Conservation (phyloP, 1,140 invertebrate species). For the Chironomus striatipennis region DNA sequence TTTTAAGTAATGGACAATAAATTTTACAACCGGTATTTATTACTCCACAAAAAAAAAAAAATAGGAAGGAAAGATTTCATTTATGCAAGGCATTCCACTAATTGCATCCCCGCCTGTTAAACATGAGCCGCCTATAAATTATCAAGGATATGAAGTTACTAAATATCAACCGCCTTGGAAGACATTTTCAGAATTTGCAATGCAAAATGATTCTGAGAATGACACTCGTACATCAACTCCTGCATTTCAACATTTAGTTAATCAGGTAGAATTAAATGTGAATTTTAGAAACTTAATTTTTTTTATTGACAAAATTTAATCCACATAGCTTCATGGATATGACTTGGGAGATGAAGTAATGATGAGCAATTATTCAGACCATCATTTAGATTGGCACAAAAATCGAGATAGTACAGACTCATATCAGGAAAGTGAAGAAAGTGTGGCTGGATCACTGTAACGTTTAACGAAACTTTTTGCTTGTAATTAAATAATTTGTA, state of each 20-base stretch:
- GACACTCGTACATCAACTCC: slow-evolving; percentile 49
- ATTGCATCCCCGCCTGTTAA: slow-evolving; percentile 90
- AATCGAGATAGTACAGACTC: slow-evolving; percentile 7
- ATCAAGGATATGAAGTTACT: slow-evolving; percentile 83
- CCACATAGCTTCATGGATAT: neutral
- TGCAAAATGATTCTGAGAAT: slow-evolving; percentile 83
- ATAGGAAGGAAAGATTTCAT: slow-evolving; percentile 88
- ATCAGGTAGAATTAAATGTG: slow-evolving; percentile 61
- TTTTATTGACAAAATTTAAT: neutral
- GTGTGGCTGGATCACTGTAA: slow-evolving; percentile 8
- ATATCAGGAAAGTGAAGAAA: slow-evolving; percentile 18
- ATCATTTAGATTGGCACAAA: neutral
- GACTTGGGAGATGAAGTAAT: neutral
- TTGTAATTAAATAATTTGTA: neutral
- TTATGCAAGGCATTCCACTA: slow-evolving; percentile 92
- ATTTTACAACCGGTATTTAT: too few relatives aligned
- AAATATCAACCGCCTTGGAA: slow-evolving; percentile 97
- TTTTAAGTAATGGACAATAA: too few relatives aligned
- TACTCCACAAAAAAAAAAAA: neutral
- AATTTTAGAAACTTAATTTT: neutral
- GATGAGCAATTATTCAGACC: neutral
- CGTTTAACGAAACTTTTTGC: neutral
- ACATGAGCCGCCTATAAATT: slow-evolving; percentile 79
- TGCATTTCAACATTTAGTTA: slow-evolving; percentile 92
- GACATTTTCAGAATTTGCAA: slow-evolving; percentile 87